These are phyloP conservation scores for Hippopotamus amphibius DNA, from an alignment of 2,113 vertebrate species.

Conservation along the genomic window DNA sequence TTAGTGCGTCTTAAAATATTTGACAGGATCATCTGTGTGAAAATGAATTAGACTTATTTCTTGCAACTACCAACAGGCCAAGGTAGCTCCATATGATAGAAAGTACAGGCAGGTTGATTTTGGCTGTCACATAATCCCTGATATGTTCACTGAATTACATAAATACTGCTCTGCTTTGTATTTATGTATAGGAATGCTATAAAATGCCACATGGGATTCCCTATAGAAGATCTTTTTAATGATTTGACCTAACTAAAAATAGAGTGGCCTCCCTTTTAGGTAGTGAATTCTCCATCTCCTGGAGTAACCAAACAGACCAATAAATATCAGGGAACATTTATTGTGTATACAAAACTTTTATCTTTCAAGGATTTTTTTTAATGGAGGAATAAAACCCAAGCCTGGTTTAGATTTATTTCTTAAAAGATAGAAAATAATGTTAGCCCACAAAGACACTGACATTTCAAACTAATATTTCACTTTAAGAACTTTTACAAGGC, in stretches of 20 bases:
- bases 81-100: neutral
- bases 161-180: neutral
- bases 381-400: neutral
- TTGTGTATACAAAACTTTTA: neutral
- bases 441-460: neutral
- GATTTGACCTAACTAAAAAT: neutral
- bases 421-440: neutral
- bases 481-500: constrained; percentile 5
- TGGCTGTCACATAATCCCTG: neutral
- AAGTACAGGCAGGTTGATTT: neutral
- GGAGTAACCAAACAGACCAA: neutral
- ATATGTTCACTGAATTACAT: neutral
- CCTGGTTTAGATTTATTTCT: neutral
- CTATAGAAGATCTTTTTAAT: neutral
- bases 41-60: neutral
- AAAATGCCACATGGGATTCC: neutral
- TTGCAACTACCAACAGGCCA: neutral
- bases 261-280: neutral
- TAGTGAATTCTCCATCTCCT: constrained; percentile 15
- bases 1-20: neutral
- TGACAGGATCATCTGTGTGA: neutral
- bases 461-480: constrained; percentile 23
- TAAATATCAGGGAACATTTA: neutral
- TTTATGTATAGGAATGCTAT: neutral
- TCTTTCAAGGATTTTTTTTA: neutral